phyloP scores from a whole-genome alignment of 2,797 vertebrate species.

The Gobio occitaniae region DNA sequence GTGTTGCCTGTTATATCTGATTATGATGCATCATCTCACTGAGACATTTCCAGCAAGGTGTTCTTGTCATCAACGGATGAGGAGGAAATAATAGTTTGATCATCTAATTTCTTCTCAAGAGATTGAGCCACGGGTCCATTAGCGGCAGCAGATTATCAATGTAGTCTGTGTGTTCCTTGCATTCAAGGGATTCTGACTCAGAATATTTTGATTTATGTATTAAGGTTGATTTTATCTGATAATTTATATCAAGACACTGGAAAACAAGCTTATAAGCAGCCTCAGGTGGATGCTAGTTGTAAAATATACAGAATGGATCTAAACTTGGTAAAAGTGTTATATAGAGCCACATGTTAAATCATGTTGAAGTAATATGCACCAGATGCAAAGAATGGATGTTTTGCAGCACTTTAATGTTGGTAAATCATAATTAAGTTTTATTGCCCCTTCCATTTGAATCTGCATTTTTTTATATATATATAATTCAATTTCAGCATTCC shows the following conservation, averaged over 20 bases:
- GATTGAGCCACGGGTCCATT: constrained; percentile 2
- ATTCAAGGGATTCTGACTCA: neutral
- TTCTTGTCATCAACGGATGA: constrained; percentile 40
- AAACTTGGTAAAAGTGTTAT: neutral
- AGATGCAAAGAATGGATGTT: neutral
- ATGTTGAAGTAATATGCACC: neutral
- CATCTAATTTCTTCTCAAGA: constrained; percentile 30
- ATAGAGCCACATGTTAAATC: neutral
- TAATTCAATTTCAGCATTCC: neutral
- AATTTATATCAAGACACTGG: neutral
- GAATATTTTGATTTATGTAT: neutral
- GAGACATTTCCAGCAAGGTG: constrained; percentile 50
- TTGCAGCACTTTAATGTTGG: too few species aligned
- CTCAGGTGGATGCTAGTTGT: neutral
- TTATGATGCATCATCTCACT: constrained; percentile 47
- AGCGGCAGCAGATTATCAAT: neutral
- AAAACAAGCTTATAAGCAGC: neutral
- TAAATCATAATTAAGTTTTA: neutral
- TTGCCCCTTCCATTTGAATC: neutral
- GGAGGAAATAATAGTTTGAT: constrained; percentile 17
- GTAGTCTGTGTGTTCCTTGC: neutral
- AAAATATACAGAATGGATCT: neutral
- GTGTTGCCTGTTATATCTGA: constrained; percentile 48
- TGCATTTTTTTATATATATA: too few species aligned
- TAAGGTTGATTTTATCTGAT: neutral